A percentile compares a stretch with the other conserved stretches of the same genome.
Evolutionary conservation across 1,140 invertebrate genomes (phyloP).

Genomic region (Tetramorium alpestre): DNA sequence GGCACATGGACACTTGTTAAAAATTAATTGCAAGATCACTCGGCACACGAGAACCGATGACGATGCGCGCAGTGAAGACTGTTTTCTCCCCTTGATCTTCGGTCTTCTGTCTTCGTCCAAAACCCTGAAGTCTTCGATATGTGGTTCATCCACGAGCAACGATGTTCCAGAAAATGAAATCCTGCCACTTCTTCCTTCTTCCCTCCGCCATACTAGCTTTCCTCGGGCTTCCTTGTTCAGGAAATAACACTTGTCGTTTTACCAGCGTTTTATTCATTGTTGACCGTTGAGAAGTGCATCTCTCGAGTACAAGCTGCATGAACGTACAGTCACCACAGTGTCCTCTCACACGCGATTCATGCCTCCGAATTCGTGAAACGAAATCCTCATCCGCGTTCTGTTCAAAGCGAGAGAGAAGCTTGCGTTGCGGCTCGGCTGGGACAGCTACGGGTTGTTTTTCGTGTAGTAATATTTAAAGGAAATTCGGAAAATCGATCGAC

Average conservation of each 20-base stretch:
- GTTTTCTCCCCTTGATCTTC: slow-evolving; percentile 4
- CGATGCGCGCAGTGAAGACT: background rate
- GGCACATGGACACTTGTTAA: slow-evolving; percentile 8
- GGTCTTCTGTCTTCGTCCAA: background rate
- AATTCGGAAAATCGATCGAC: slow-evolving; percentile 37
- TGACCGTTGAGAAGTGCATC: background rate
- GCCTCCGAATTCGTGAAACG: background rate
- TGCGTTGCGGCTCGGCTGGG: background rate
- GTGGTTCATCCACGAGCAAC: background rate
- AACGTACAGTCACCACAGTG: background rate
- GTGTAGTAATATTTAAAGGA: slow-evolving; percentile 27
- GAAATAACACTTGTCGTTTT: background rate
- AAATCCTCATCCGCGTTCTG: slow-evolving; percentile 3
- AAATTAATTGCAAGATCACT: slow-evolving; percentile 33
- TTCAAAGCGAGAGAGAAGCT: background rate
- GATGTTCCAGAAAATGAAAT: background rate
- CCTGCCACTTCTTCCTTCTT: background rate
- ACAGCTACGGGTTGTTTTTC: slow-evolving; percentile 1
- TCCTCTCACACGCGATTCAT: background rate
- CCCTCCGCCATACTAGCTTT: background rate
- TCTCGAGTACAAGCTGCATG: background rate
- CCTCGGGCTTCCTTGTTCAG: background rate
- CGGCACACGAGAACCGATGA: background rate
- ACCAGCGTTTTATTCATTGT: background rate
- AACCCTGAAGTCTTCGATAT: background rate